These are phyloP conservation scores for Drosophila siamana DNA, from an alignment of 2,888 invertebrate species.

Conservation along the genomic window DNA sequence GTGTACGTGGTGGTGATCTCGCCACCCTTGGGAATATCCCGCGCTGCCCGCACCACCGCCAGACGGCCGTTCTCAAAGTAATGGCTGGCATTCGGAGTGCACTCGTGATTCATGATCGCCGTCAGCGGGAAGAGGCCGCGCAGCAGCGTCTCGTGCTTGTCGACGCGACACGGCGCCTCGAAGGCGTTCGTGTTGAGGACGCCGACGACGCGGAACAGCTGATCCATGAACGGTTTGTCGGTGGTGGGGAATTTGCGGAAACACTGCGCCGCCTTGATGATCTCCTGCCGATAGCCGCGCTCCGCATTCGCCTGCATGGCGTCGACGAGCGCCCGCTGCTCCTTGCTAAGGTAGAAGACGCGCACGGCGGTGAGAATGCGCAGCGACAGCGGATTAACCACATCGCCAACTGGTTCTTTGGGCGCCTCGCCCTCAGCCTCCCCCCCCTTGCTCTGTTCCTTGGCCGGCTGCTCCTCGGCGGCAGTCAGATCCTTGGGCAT, in stretches of 20 bases:
- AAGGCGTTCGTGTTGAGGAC: constrained; percentile 86
- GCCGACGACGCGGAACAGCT: constrained; percentile 82
- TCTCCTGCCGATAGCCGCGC: constrained; percentile 83
- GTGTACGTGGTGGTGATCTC: constrained; percentile 90
- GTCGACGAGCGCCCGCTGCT: constrained; percentile 81
- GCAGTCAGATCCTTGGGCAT: constrained; percentile 85
- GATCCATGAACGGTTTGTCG: constrained; percentile 82
- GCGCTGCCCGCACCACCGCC: constrained; percentile 88
- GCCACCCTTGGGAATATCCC: constrained; percentile 88
- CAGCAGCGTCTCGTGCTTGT: constrained; percentile 85
- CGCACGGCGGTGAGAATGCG: constrained; percentile 83
- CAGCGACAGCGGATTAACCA: constrained; percentile 80
- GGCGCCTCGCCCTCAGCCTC: neutral
- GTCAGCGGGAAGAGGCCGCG: constrained; percentile 89
- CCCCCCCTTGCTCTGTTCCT: neutral
- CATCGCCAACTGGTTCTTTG: constrained; percentile 15
- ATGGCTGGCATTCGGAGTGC: constrained; percentile 90
- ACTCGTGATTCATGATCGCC: constrained; percentile 90
- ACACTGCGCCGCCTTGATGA: constrained; percentile 82
- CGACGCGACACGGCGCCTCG: constrained; percentile 82
- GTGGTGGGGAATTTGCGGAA: constrained; percentile 84
- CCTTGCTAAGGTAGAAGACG: constrained; percentile 80
- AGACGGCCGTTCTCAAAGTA: constrained; percentile 88
- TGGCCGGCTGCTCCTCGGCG: constrained; percentile 19
- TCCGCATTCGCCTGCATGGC: constrained; percentile 84